Percentiles rank a stretch among this genome's conserved stretches.
These are phyloP conservation scores for Limenitis arthemis DNA, from an alignment of 2,888 invertebrate genomes.

Conservation along the genomic window DNA sequence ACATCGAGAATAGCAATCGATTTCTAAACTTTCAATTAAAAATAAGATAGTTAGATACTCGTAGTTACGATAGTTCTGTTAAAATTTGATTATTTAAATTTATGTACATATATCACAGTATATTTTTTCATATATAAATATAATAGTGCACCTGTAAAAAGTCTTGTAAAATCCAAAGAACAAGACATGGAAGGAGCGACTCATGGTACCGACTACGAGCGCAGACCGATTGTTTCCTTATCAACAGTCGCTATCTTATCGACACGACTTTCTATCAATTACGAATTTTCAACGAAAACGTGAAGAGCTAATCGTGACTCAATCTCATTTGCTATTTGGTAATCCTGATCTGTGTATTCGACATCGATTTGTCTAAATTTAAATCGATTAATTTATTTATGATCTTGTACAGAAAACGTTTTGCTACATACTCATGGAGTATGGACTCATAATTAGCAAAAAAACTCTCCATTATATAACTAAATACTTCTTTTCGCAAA, in stretches of 20 bases:
- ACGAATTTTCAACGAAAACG: neutral
- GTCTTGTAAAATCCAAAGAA: constrained; percentile 44
- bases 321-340: too few species aligned
- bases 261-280: constrained; percentile 36
- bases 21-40: neutral
- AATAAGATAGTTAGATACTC: too few species aligned
- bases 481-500: too few species aligned
- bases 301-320: too few species aligned
- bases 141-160: constrained; percentile 44
- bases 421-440: too few species aligned
- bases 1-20: neutral
- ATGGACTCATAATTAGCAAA: too few species aligned
- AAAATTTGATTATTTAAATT: neutral
- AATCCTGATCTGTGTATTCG: too few species aligned
- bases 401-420: too few species aligned
- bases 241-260: constrained; percentile 41
- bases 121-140: neutral
- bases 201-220: constrained; percentile 34
- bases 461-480: too few species aligned
- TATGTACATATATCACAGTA: neutral
- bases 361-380: too few species aligned
- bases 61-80: neutral
- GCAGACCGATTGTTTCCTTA: constrained; percentile 28
- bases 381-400: too few species aligned
- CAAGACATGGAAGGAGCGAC: constrained; percentile 47